phyloP scores from a whole-genome alignment of 2,888 invertebrate species.

The Calliopum simillimum region DNA sequence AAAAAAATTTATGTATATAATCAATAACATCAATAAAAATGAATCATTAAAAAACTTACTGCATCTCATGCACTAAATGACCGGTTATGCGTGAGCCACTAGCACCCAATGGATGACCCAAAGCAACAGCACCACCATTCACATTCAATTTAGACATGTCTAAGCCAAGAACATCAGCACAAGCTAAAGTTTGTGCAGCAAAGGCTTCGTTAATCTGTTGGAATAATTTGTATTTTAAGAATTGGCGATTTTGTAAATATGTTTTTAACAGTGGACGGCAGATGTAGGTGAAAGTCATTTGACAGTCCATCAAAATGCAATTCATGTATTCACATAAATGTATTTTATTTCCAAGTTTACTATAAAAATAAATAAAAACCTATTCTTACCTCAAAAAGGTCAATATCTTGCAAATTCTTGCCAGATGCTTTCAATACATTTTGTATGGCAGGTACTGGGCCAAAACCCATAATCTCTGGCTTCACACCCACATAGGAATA shows the following conservation, averaged over 20 bases:
- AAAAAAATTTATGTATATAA: conserved; percentile 37
- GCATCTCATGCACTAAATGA: conserved; percentile 91
- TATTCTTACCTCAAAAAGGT: conserved; percentile 87
- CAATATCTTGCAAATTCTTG: conserved; percentile 85
- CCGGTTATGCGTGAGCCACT: conserved; percentile 93
- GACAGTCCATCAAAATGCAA: too few relatives aligned
- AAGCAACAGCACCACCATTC: conserved; percentile 95
- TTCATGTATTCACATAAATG: too few relatives aligned
- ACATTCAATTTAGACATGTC: conserved; percentile 91
- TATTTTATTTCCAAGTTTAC: too few relatives aligned
- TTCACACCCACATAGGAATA: conserved; percentile 96
- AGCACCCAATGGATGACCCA: conserved; percentile 98
- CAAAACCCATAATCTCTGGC: conserved; percentile 98
- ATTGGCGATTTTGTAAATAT: too few relatives aligned
- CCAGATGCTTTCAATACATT: conserved; percentile 85
- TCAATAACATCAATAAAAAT: background rate
- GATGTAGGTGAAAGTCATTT: too few relatives aligned
- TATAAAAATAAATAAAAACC: background rate
- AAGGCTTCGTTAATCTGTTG: conserved; percentile 97
- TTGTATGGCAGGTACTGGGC: conserved; percentile 94
- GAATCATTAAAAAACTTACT: conserved; percentile 69
- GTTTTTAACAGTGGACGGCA: too few relatives aligned
- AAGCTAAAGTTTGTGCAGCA: conserved; percentile 93
- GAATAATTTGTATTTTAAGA: conserved; percentile 3
- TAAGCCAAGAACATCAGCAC: conserved; percentile 88